Conservation (phyloP, 2,888 invertebrate species). For the Acleris emargana region DNA sequence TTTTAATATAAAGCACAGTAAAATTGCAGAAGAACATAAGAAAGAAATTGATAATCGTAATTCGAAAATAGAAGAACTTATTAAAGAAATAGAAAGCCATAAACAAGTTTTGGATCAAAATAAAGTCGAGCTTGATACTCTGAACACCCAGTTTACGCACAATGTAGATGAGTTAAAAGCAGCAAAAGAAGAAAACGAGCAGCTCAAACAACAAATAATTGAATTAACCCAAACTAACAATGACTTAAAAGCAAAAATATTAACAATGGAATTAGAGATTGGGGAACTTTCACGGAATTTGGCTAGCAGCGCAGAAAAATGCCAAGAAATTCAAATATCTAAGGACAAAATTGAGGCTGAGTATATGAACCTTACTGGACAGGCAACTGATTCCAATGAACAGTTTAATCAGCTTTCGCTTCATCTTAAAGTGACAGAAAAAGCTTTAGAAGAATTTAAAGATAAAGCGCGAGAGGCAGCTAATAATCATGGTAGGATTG, state of each 20-base stretch:
- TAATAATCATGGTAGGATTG: slow-evolving; percentile 69
- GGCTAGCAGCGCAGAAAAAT: slow-evolving; percentile 81
- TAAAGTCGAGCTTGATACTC: slow-evolving; percentile 73
- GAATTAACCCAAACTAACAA: slow-evolving; percentile 68
- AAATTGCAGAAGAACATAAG: slow-evolving; percentile 79
- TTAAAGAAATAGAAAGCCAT: slow-evolving; percentile 76
- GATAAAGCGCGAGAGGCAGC: slow-evolving; percentile 73
- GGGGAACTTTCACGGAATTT: slow-evolving; percentile 85
- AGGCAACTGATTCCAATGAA: slow-evolving; percentile 84
- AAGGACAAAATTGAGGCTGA: slow-evolving; percentile 85
- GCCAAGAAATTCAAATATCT: slow-evolving; percentile 79
- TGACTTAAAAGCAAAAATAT: slow-evolving; percentile 69
- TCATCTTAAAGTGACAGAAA: slow-evolving; percentile 83
- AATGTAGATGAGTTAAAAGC: slow-evolving; percentile 71
- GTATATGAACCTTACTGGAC: slow-evolving; percentile 83
- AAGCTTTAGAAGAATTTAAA: slow-evolving; percentile 79
- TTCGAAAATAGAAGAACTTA: slow-evolving; percentile 75
- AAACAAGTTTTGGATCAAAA: slow-evolving; percentile 74
- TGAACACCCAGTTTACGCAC: slow-evolving; percentile 73
- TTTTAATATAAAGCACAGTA: slow-evolving; percentile 77
- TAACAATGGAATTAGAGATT: slow-evolving; percentile 77
- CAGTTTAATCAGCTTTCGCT: slow-evolving; percentile 82
- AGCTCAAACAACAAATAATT: slow-evolving; percentile 68
- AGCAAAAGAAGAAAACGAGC: slow-evolving; percentile 72
- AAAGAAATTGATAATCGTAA: slow-evolving; percentile 80